phyloP scores from a whole-genome alignment of 2,113 vertebrate genomes.

The Pachypanchax playfairii region DNA sequence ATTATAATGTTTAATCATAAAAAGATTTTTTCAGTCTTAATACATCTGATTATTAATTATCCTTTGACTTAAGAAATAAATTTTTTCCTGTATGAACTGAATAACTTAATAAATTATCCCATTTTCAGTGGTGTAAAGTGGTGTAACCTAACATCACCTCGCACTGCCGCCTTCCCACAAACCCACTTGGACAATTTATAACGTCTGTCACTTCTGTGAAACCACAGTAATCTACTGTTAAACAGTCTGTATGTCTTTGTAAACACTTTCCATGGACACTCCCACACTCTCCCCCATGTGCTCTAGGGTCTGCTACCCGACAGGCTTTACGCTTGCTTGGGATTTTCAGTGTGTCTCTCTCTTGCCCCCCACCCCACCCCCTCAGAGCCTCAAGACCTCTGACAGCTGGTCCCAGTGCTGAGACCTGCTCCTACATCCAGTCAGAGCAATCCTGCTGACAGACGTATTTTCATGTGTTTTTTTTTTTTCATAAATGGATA shows the following conservation, averaged over 20 bases:
- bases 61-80: too few species aligned
- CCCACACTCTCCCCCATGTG: background rate
- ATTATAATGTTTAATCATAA: too few species aligned
- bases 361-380: conserved; percentile 21
- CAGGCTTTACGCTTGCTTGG: conserved; percentile 20
- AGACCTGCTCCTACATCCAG: conserved; percentile 41
- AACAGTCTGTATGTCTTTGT: conserved; percentile 1
- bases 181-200: too few species aligned
- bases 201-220: too few species aligned
- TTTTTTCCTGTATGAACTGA: too few species aligned
- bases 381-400: conserved; percentile 32
- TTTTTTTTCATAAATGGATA: background rate
- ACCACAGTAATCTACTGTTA: too few species aligned
- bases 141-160: too few species aligned
- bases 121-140: too few species aligned
- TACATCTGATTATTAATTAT: too few species aligned
- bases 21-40: too few species aligned
- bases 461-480: conserved; percentile 18
- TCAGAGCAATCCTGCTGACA: conserved; percentile 43
- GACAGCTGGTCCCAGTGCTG: conserved; percentile 62
- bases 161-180: too few species aligned
- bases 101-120: too few species aligned
- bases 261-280: conserved; percentile 40
- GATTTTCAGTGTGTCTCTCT: conserved; percentile 15
- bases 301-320: conserved; percentile 36